These are phyloP conservation scores for Coelinius sp. DNA, from an alignment of 2,888 invertebrate species.

Conservation along the genomic window DNA sequence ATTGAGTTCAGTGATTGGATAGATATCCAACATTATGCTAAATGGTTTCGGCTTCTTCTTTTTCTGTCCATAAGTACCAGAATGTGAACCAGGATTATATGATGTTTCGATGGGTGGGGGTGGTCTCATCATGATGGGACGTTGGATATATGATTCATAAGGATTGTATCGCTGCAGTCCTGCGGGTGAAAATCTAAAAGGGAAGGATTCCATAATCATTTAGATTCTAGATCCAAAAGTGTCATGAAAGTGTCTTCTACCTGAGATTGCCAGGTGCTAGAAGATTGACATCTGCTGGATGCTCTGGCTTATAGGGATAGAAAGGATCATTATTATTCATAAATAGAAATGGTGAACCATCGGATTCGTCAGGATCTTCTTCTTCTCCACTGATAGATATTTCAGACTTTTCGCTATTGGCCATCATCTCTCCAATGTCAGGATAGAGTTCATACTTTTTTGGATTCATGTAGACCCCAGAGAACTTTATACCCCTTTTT, in stretches of 20 bases:
- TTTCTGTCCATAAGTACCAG: constrained; percentile 49
- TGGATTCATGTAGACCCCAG: constrained; percentile 67
- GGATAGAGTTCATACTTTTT: constrained; percentile 61
- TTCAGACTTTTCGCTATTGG: constrained; percentile 57
- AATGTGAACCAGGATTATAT: constrained; percentile 51
- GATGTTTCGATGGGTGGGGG: constrained; percentile 45
- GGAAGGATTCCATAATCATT: too few relatives aligned
- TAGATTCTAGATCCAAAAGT: constrained; percentile 36
- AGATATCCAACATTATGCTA: constrained; percentile 78
- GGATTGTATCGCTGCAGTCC: constrained; percentile 61
- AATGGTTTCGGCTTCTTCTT: constrained; percentile 72
- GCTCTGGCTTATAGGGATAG: constrained; percentile 80
- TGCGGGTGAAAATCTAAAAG: constrained; percentile 62
- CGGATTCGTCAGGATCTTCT: constrained; percentile 48
- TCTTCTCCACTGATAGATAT: constrained; percentile 50
- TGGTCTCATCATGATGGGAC: constrained; percentile 52
- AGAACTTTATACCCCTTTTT: constrained; percentile 67
- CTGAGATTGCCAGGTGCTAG: constrained; percentile 74
- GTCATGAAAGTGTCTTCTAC: constrained; percentile 45
- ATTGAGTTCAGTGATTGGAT: constrained; percentile 72
- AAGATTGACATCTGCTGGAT: constrained; percentile 82
- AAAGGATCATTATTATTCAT: constrained; percentile 75
- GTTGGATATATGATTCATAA: constrained; percentile 56
- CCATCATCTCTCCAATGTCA: constrained; percentile 55
- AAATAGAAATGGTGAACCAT: constrained; percentile 57